Evolutionary conservation across 1,140 invertebrate species (phyloP).

Genomic region (Brachystomella parvula): DNA sequence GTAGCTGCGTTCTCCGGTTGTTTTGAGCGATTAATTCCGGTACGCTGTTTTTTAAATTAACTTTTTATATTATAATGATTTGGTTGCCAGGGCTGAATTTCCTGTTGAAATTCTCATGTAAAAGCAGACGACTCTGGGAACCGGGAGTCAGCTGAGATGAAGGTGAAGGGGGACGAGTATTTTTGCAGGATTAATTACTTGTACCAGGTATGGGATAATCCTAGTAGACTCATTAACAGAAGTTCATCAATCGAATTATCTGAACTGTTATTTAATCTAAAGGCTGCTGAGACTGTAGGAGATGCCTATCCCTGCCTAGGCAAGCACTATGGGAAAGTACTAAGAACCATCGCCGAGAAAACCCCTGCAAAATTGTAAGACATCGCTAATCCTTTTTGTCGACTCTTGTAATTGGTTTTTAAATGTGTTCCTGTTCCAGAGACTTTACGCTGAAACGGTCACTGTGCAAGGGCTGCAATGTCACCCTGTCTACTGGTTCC

Average conservation of each 20-base stretch:
- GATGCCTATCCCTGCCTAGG: too few species aligned
- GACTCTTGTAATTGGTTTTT: not conserved
- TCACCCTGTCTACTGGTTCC: conserved; percentile 17
- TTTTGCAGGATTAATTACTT: conserved; percentile 20
- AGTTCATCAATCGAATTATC: too few species aligned
- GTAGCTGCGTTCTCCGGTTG: not conserved
- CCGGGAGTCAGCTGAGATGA: not conserved
- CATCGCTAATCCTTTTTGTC: not conserved
- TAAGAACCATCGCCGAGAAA: too few species aligned
- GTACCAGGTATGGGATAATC: conserved; percentile 18
- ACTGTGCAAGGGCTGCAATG: conserved; percentile 29
- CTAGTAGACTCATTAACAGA: too few species aligned
- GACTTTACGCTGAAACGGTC: conserved; percentile 34
- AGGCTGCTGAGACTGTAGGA: too few species aligned
- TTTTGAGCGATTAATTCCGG: not conserved
- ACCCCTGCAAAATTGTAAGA: conserved; percentile 24
- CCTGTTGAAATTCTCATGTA: too few species aligned
- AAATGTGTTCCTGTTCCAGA: conserved; percentile 14
- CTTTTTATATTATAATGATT: not conserved
- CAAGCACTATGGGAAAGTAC: too few species aligned
- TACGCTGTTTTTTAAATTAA: not conserved
- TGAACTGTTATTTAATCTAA: too few species aligned
- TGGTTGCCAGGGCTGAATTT: not conserved
- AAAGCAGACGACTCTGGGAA: too few species aligned
- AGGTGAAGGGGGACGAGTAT: conserved; percentile 13